A percentile compares a stretch with the other conserved stretches of the same genome.
These are phyloP conservation scores for Geococcyx californianus DNA, from an alignment of 2,113 vertebrate species.

Conservation along the genomic window DNA sequence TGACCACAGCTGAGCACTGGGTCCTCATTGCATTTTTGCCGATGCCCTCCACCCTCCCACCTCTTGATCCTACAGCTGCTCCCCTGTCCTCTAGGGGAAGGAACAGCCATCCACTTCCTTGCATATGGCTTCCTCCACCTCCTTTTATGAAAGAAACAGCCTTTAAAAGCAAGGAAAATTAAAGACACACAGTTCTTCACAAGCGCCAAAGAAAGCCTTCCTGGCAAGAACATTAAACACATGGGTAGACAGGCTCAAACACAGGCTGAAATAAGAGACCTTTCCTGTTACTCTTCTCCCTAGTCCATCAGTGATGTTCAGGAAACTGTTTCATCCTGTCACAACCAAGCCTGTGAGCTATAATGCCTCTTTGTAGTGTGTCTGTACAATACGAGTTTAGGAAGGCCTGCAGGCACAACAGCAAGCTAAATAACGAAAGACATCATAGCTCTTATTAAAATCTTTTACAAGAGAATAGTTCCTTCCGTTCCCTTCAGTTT, in stretches of 20 bases:
- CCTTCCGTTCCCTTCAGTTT: background rate
- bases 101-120: background rate
- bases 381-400: background rate
- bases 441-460: background rate
- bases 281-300: background rate
- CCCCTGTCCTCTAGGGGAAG: background rate
- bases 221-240: background rate
- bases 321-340: background rate
- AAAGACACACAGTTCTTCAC: background rate
- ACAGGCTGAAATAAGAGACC: background rate
- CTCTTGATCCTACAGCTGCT: rapidly evolving
- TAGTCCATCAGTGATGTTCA: background rate
- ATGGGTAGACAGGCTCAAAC: background rate
- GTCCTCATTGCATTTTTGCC: rapidly evolving
- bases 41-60: rapidly evolving
- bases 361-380: background rate
- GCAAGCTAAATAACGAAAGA: background rate
- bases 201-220: background rate
- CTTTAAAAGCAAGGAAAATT: background rate
- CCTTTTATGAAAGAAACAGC: background rate
- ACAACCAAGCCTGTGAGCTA: background rate
- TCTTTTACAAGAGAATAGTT: background rate
- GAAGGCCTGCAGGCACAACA: background rate
- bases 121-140: background rate
- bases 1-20: background rate